These are phyloP conservation scores for Jacana jacana DNA, from an alignment of 2,113 vertebrate genomes.

Conservation along the genomic window DNA sequence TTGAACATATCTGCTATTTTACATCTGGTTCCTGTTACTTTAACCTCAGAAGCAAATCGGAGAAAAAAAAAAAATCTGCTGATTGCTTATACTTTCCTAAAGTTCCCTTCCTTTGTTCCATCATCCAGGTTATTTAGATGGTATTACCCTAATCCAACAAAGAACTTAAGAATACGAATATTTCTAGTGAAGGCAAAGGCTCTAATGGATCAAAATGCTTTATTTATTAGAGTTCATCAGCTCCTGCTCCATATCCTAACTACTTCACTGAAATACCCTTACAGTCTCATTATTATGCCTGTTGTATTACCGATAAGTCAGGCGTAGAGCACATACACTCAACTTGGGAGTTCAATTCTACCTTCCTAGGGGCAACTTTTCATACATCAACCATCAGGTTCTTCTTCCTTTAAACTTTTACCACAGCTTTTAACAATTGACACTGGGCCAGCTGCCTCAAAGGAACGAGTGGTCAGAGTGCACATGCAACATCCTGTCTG, in stretches of 20 bases:
- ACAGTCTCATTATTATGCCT: background rate
- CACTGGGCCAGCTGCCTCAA: background rate
- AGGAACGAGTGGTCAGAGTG: background rate
- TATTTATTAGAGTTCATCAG: constrained; percentile 9
- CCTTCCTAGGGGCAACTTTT: background rate
- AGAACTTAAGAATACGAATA: background rate
- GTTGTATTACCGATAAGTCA: background rate
- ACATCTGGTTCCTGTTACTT: constrained; percentile 53
- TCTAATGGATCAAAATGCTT: constrained; percentile 5
- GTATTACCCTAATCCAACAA: background rate
- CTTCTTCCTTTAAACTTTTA: background rate
- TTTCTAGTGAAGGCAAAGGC: background rate
- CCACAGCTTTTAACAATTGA: background rate
- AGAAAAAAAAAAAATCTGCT: background rate
- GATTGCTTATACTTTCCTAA: background rate
- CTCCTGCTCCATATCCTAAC: background rate
- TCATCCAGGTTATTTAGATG: constrained; percentile 2
- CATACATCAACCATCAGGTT: background rate
- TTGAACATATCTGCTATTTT: constrained; percentile 1
- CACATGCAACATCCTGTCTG: background rate
- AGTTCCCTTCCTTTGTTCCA: constrained; percentile 6
- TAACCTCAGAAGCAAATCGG: background rate
- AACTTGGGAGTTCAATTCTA: background rate
- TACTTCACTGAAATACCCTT: background rate
- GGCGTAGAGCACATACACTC: fast-evolving